phyloP scores from a whole-genome alignment of 2,797 vertebrate species.

The Carduelis carduelis region DNA sequence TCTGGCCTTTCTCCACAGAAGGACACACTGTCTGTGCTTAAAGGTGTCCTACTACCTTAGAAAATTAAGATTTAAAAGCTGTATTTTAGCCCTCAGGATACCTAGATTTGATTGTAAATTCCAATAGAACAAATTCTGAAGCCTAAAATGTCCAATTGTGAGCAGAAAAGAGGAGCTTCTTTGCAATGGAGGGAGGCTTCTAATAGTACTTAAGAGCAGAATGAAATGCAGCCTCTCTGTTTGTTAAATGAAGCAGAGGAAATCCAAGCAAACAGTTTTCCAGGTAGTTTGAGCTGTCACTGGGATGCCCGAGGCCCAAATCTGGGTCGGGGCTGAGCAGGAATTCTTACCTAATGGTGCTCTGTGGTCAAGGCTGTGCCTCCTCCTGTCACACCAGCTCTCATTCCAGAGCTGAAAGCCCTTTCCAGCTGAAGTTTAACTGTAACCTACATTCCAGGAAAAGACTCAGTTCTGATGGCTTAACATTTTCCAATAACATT shows the following conservation, averaged over 20 bases:
- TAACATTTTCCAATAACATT: constrained; percentile 17
- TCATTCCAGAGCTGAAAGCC: background rate
- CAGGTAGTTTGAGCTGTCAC: background rate
- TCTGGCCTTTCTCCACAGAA: background rate
- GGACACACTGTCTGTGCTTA: fast-evolving
- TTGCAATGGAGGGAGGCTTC: background rate
- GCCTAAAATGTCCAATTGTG: background rate
- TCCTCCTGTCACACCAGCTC: background rate
- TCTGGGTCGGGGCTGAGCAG: background rate
- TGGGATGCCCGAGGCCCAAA: background rate
- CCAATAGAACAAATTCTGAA: fast-evolving
- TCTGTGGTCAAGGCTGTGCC: background rate
- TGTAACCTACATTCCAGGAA: background rate
- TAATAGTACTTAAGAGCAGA: background rate
- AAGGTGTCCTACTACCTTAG: background rate
- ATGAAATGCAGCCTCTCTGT: background rate
- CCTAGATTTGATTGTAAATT: background rate
- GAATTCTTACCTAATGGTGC: background rate
- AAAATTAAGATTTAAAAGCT: background rate
- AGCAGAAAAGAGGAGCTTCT: background rate
- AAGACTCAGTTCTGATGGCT: background rate
- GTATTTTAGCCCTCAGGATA: background rate
- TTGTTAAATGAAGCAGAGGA: background rate
- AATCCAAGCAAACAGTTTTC: background rate
- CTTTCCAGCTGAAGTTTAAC: background rate